Evolutionary conservation across 2,888 invertebrate species (phyloP), one percentile per base, ranked within the genome.

Genomic region (Xanthorhoe spadicearia): DNA sequence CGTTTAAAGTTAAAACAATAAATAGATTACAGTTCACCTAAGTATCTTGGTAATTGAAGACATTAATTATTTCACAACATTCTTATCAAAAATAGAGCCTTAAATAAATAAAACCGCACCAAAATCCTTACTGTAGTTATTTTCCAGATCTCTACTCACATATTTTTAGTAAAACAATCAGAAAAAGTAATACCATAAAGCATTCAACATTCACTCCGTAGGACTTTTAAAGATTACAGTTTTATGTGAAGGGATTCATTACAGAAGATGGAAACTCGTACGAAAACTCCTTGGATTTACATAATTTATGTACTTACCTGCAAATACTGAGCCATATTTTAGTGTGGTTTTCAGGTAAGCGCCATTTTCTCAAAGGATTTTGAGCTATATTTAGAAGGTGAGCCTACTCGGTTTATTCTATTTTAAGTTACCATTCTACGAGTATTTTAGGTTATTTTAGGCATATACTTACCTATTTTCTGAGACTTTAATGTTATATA

Each of bases 221-320:
- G 5, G 7, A 51, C 38, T 51, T 59, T 18, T 51, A 81, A 84
- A 81, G 80, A 78, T 79, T 74, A 64, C 61, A 72, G 76, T 74
- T 82, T 80, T 80, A 76, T 79, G 74, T 74, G 76, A 77, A 77
- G 74, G 72, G 76, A 82, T 81, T 81, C 79, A 79, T 82, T 81
- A 81, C 68, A 75, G 72, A 77, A 77, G 77, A 80, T 75, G 77
- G 72, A 76, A 77, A 76, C 72, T 73, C 77, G 72, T 70, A 70
- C 71, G 64, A 71, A 76, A 77, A 67, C 68, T 74, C 65, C 73
- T 74, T 71, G 76, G 73, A 81, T 82, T 81, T 82, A 71, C 81
- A 81, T 82, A 82, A 81, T 80, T 79, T 79, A 81, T 80, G 75
- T 78, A 65, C 56, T 43, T 61, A 65, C 56, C 60, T 65, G 65